Conservation (phyloP, 1,140 invertebrate genomes). For the Drosophila miranda region DNA sequence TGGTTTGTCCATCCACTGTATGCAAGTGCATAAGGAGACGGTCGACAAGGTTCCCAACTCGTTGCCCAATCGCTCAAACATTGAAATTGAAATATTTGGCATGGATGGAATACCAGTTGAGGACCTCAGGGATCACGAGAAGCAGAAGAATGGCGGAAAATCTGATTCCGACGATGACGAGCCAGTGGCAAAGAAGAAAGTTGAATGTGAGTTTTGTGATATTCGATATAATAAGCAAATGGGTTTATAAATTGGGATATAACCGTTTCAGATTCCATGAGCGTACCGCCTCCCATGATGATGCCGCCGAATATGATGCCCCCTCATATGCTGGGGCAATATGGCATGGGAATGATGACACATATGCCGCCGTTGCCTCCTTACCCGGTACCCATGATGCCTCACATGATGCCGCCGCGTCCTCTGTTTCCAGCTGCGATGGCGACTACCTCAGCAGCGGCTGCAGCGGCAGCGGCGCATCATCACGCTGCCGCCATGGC, state of each 20-base stretch:
- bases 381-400: slow-evolving; percentile 85
- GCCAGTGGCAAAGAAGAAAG: slow-evolving; percentile 89
- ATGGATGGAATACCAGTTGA: slow-evolving; percentile 99
- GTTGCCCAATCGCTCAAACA: slow-evolving; percentile 97
- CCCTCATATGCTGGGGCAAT: slow-evolving; percentile 84
- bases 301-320: slow-evolving; percentile 86
- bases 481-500: slow-evolving; percentile 83
- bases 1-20: slow-evolving; percentile 99
- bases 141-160: slow-evolving; percentile 88
- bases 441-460: slow-evolving; percentile 85
- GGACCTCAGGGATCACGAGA: slow-evolving; percentile 97
- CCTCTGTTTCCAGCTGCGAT: slow-evolving; percentile 90
- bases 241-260: not conserved
- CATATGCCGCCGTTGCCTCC: slow-evolving; percentile 84
- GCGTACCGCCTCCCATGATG: slow-evolving; percentile 83
- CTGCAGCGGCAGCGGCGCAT: slow-evolving; percentile 71
- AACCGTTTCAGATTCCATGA: slow-evolving; percentile 68
- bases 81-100: slow-evolving; percentile 99
- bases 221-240: not conserved
- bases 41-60: slow-evolving; percentile 99
- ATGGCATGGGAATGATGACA: slow-evolving; percentile 83
- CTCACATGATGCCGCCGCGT: slow-evolving; percentile 88
- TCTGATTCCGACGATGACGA: slow-evolving; percentile 91
- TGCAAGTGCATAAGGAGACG: slow-evolving; percentile 99
- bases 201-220: slow-evolving; percentile 83